Evolutionary conservation across 2,888 invertebrate genomes (phyloP).

Genomic region (Chirona hameri): DNA sequence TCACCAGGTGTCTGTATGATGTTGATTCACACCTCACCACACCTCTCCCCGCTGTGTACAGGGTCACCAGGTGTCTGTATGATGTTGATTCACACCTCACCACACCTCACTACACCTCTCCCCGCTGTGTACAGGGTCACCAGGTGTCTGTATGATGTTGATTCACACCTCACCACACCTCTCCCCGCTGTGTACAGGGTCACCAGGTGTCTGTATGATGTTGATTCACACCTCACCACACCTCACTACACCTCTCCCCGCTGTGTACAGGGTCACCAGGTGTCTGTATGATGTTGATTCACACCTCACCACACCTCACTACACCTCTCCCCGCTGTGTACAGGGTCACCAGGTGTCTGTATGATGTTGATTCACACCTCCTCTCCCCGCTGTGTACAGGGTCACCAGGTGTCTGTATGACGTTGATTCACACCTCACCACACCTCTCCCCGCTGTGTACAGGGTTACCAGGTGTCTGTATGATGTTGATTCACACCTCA

Average conservation of each 20-base stretch:
- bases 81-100: slow-evolving; percentile 30
- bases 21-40: neutral
- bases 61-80: slow-evolving; percentile 36
- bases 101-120: too few relatives aligned
- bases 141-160: slow-evolving; percentile 37
- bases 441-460: too few relatives aligned
- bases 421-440: neutral
- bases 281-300: slow-evolving; percentile 27
- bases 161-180: neutral
- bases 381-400: neutral
- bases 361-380: slow-evolving; percentile 32
- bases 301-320: too few relatives aligned
- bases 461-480: too few relatives aligned
- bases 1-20: slow-evolving; percentile 37
- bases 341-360: slow-evolving; percentile 36
- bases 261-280: slow-evolving; percentile 29
- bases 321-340: too few relatives aligned
- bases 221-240: neutral
- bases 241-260: too few relatives aligned
- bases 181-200: neutral
- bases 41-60: neutral
- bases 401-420: slow-evolving; percentile 38
- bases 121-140: slow-evolving; percentile 22
- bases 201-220: slow-evolving; percentile 38
- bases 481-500: too few relatives aligned